These are phyloP conservation scores for Brachionus asplanchnoidis DNA, from an alignment of 1,140 invertebrate species.

Conservation along the genomic window DNA sequence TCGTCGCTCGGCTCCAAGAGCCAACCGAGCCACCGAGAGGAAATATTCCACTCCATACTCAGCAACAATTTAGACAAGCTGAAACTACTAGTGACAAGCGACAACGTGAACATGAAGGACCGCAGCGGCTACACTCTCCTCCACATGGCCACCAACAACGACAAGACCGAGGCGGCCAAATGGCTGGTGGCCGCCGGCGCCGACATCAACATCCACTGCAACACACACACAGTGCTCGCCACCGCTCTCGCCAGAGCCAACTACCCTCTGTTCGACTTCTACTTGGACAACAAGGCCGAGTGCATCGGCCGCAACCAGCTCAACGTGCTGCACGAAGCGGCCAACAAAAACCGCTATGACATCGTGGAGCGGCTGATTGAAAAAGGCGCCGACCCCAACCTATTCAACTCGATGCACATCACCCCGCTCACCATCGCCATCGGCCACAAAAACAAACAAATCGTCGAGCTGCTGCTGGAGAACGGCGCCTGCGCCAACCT, in stretches of 20 bases:
- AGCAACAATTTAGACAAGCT: background rate
- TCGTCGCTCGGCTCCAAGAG: background rate
- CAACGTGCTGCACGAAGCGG: slow-evolving; percentile 34
- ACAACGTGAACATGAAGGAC: slow-evolving; percentile 37
- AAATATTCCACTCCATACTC: slow-evolving; percentile 26
- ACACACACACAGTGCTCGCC: background rate
- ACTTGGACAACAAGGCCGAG: slow-evolving; percentile 24
- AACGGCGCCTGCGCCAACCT: slow-evolving; percentile 33
- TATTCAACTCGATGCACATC: slow-evolving; percentile 12
- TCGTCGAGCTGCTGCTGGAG: background rate
- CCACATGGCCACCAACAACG: slow-evolving; percentile 27
- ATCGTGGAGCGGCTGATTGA: slow-evolving; percentile 20
- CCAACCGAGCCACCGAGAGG: slow-evolving; percentile 12
- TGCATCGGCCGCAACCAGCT: slow-evolving; percentile 39
- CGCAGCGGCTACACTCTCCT: slow-evolving; percentile 24
- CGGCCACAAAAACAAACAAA: background rate
- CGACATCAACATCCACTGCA: slow-evolving; percentile 25
- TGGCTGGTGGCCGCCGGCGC: slow-evolving; percentile 15
- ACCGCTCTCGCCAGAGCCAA: slow-evolving; percentile 17
- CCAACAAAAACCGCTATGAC: slow-evolving; percentile 23
- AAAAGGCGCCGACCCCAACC: slow-evolving; percentile 34
- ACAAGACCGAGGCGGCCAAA: slow-evolving; percentile 12
- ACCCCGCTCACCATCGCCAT: slow-evolving; percentile 11
- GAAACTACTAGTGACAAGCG: background rate
- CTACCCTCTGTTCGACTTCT: slow-evolving; percentile 11